Conservation (phyloP, 2,113 vertebrate species). For the Notothenia coriiceps region DNA sequence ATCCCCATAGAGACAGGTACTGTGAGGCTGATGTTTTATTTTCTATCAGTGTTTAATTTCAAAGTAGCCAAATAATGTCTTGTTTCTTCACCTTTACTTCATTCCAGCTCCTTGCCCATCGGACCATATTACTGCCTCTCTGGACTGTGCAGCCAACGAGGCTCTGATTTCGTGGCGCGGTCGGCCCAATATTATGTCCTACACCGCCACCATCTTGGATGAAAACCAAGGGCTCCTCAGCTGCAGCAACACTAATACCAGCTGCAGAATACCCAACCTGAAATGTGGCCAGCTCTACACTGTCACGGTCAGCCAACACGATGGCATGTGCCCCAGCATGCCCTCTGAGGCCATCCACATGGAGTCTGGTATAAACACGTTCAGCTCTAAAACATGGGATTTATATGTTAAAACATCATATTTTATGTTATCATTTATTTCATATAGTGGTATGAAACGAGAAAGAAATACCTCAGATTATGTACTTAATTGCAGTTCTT, state of each 20-base stretch:
- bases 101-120: constrained; percentile 82
- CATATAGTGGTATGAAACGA: too few species aligned
- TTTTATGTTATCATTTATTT: not conserved
- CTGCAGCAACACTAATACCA: constrained; percentile 75
- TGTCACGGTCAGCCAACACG: constrained; percentile 67
- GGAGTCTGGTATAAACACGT: constrained; percentile 75
- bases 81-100: not conserved
- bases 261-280: constrained; percentile 74
- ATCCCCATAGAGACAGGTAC: constrained; percentile 82
- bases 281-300: constrained; percentile 76
- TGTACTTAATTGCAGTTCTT: too few species aligned
- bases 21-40: not conserved
- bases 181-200: constrained; percentile 56
- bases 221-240: constrained; percentile 61
- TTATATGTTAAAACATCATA: not conserved
- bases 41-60: not conserved
- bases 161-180: constrained; percentile 79
- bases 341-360: constrained; percentile 70
- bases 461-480: too few species aligned
- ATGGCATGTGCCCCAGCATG: constrained; percentile 73
- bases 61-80: not conserved
- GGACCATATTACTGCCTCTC: constrained; percentile 42
- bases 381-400: not conserved
- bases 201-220: constrained; percentile 75
- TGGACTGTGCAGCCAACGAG: constrained; percentile 78